These are phyloP conservation scores for Elephas maximus DNA, from an alignment of 2,113 vertebrate species.

Conservation along the genomic window DNA sequence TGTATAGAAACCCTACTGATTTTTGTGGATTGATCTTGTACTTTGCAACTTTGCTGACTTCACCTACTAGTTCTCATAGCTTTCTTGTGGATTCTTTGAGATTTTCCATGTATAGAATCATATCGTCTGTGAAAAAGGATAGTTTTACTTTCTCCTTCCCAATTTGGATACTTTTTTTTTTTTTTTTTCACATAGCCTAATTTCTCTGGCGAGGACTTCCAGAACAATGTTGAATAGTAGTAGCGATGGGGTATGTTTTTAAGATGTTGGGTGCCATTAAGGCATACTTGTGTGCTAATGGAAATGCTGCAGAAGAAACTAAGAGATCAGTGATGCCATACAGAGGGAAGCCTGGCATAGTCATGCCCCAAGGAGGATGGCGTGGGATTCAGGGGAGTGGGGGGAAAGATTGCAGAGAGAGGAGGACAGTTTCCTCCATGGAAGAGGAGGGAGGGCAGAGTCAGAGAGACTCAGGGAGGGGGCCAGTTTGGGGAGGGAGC, in stretches of 20 bases:
- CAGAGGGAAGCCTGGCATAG: not conserved
- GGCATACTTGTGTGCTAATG: not conserved
- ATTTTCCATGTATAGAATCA: not conserved
- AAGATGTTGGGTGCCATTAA: not conserved
- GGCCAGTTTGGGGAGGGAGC: too few species aligned
- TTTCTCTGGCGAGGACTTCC: not conserved
- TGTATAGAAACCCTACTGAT: not conserved
- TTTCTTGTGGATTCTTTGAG: not conserved
- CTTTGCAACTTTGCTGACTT: not conserved
- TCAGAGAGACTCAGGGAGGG: not conserved
- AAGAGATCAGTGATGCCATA: not conserved
- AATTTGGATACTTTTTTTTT: not conserved
- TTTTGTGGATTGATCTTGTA: not conserved
- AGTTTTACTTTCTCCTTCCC: not conserved
- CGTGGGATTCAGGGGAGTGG: not conserved
- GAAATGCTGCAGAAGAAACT: not conserved
- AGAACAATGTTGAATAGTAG: not conserved
- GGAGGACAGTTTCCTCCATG: not conserved
- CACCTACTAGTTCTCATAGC: not conserved
- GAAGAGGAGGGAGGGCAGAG: not conserved
- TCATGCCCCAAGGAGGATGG: not conserved
- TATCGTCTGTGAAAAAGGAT: not conserved
- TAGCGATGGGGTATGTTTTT: not conserved
- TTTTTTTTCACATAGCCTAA: not conserved
- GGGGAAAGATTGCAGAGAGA: not conserved